Percentiles rank a stretch among this genome's conserved stretches.
Conservation (phyloP, 2,888 invertebrate genomes). For the Clusia tigrina region DNA sequence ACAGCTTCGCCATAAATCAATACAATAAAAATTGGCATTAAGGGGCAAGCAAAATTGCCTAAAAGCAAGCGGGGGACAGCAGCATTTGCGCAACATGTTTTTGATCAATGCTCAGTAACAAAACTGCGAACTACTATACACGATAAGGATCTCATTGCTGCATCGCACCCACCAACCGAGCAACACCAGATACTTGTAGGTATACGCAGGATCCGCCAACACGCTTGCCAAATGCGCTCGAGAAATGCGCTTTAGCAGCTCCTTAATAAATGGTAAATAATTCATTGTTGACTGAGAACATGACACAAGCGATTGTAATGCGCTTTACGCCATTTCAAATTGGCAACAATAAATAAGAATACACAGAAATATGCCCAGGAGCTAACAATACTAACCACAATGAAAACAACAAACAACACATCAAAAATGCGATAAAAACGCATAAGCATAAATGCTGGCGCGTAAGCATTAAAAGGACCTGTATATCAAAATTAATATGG, state of each 20-base stretch:
- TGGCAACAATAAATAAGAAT: background rate
- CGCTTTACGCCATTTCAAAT: background rate
- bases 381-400: background rate
- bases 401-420: background rate
- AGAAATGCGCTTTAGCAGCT: background rate
- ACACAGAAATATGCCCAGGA: background rate
- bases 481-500: background rate
- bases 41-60: background rate
- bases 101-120: background rate
- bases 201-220: background rate
- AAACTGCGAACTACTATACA: background rate
- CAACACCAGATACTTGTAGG: background rate
- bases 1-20: slow-evolving; percentile 2
- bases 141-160: background rate
- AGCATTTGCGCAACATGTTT: background rate
- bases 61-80: background rate
- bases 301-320: slow-evolving; percentile 34
- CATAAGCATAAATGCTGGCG: background rate
- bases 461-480: background rate
- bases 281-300: slow-evolving; percentile 47
- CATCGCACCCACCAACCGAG: background rate
- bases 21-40: background rate
- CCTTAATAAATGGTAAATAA: slow-evolving; percentile 38
- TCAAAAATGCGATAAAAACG: background rate
- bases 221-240: too few species aligned